Percentiles rank a stretch among this genome's conserved stretches.
These are phyloP conservation scores for Perognathus longimembris DNA, from an alignment of 2,113 vertebrate genomes.

Conservation along the genomic window DNA sequence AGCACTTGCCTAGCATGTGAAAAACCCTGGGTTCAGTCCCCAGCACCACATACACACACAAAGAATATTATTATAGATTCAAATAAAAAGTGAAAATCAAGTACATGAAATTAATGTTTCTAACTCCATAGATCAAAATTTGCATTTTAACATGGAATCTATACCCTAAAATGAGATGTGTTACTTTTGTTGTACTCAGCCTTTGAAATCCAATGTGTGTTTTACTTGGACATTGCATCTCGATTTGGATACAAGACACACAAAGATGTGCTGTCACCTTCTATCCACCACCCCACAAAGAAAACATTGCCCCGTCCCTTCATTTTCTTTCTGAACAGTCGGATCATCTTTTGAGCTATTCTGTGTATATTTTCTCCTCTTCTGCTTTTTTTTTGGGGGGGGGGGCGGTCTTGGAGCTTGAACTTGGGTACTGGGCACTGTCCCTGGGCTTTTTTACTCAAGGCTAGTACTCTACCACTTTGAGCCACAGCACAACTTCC, in stretches of 20 bases:
- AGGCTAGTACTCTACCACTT: no score
- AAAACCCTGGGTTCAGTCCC: not conserved
- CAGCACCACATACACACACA: not conserved
- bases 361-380: no score
- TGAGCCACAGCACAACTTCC: no score
- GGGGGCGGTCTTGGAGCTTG: no score
- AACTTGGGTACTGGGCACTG: no score
- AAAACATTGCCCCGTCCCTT: no score
- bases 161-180: not conserved
- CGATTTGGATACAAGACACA: not conserved
- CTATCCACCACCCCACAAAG: no score
- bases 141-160: not conserved
- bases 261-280: no score
- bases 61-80: not conserved
- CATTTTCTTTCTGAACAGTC: no score
- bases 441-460: no score
- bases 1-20: not conserved
- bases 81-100: not conserved
- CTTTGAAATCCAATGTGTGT: not conserved
- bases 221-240: not conserved
- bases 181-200: not conserved
- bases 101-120: conserved; percentile 32
- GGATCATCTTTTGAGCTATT: no score
- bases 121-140: not conserved
- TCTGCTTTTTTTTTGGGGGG: no score